Base-by-base conservation (phyloP, 2,888 invertebrate genomes). In the Nycteola revayana region DNA sequence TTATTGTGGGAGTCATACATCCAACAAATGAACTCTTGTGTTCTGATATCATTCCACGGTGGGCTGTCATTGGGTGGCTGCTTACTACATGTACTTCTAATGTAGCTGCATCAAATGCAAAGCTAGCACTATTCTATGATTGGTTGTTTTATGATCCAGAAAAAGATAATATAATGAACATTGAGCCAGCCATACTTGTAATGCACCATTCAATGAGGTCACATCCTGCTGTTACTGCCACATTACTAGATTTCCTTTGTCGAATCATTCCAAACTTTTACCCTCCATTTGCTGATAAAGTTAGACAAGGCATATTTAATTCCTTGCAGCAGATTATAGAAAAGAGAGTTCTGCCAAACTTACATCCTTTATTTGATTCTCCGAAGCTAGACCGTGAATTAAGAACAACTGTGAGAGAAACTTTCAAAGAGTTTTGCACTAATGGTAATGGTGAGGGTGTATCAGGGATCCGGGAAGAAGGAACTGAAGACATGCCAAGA, bases 31-130 rank as follows among this genome's bases (percentile, higher is more conserved):
- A 97, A 81, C 90, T 97, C 28, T 89, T 97, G 32, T 95, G 96
- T 80, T 97, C 97, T n/a, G 97, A 97, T 72, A 95, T 97, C 74
- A 96, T 96, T 77, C 97, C 97, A 52, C 91, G 97, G 56, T 97
- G 97, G 97, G 97, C 97, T 47, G 95, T 97, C 26, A 97, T 97
- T 66, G 96, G 97, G 35, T 97, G 97, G 97, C 90, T 97, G 5
- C 90, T 97, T 36, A 96, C 96, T 25, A 96, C 96, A 7, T 96
- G 96, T 73, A 97, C 96, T 22, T 95, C 96, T 25, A 94, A 93
- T 68, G 95, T 96, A 20, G 96, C 96, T 26, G 95, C 95, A 36
- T 94, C 96, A 30, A 96, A 96, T 90, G 96, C 96, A 26, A 98
- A 97, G 83, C 82, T 97, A 36, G 96, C 97, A 8, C 88, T 98